Evolutionary conservation across 2,888 invertebrate species (phyloP), one percentile per base, ranked within the genome.

Genomic region (Peribatodes rhomboidaria): DNA sequence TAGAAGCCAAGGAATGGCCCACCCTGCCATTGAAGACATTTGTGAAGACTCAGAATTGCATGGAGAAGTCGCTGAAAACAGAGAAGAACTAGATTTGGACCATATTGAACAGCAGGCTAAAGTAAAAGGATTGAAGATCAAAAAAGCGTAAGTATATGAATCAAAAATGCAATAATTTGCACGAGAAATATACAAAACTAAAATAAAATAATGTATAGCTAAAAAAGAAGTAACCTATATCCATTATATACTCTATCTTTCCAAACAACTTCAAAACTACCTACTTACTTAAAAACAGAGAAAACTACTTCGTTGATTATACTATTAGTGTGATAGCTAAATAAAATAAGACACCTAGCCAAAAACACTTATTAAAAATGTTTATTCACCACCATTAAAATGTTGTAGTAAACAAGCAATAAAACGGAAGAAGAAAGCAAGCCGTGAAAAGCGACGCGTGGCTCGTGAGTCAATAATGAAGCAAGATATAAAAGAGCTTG

Each of bases 381-480:
- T 13, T 10, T 35, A 2, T 37, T 6, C 6, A n/a, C 11, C 3
- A 37, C 6, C 13, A 6, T 47, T 61, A 11, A 35, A 54, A 61
- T 69, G 3, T 3, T 31, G 4, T 58, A 92, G 92, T 0, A 86
- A 86, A 71, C 80, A 87, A 76, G 84, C 77, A 20, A 74, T 88
- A 46, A 86, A 83, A 56, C 74, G 84, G 13, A 91, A 88, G 69
- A 88, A 85, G 67, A 91, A 85, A 49, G 88, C 79, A 4, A 75
- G 74, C 50, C 84, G 87, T 0, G 85, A 89, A 41, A 90, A 90
- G 61, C 84, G 89, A 0, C 82, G 88, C 0, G 87, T 82, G 0
- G 77, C 79, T 27, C 86, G 89, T 63, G 92, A 91, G 77, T 74
- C 84, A 8, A 86, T 77, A 60, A 93, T 91, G 93, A 93, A 89